Percentiles rank a stretch among this genome's conserved stretches.
phyloP scores from a whole-genome alignment of 2,797 vertebrate species.

The Silurus aristotelis region DNA sequence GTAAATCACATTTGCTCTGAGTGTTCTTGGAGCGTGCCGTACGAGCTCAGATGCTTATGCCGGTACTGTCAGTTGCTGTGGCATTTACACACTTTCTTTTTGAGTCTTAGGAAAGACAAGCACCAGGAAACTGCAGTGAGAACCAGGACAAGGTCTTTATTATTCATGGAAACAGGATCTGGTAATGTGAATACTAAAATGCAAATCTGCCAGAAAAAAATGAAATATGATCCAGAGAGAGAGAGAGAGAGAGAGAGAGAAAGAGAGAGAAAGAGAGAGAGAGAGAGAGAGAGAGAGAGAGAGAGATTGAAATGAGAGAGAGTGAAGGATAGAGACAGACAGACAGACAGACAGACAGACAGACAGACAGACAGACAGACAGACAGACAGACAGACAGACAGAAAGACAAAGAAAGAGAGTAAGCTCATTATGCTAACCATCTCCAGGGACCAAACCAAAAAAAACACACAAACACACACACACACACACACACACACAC shows the following conservation, averaged over 20 bases:
- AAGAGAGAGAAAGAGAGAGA: neutral
- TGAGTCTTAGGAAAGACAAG: conserved; percentile 8
- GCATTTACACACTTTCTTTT: conserved; percentile 5
- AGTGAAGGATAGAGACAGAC: neutral
- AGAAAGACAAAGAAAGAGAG: neutral
- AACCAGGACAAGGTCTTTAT: conserved; percentile 9
- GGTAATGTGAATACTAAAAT: conserved; percentile 35
- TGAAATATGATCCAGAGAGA: conserved; percentile 28
- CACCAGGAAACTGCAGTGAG: neutral
- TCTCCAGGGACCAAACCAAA: conserved; percentile 30
- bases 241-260: neutral
- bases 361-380: neutral
- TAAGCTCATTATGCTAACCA: conserved; percentile 36
- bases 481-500: conserved; percentile 24
- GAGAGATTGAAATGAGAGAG: neutral
- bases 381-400: conserved; percentile 6
- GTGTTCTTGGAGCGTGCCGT: neutral
- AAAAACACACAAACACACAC: neutral
- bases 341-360: neutral
- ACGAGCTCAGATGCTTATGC: neutral
- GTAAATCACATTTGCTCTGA: conserved; percentile 5
- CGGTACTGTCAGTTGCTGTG: neutral
- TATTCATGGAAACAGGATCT: conserved; percentile 37
- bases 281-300: neutral
- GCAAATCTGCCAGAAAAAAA: conserved; percentile 25